A percentile compares a stretch with the other conserved stretches of the same genome.
Conservation (phyloP, 2,797 vertebrate species). For the Thripadectes ignobilis region DNA sequence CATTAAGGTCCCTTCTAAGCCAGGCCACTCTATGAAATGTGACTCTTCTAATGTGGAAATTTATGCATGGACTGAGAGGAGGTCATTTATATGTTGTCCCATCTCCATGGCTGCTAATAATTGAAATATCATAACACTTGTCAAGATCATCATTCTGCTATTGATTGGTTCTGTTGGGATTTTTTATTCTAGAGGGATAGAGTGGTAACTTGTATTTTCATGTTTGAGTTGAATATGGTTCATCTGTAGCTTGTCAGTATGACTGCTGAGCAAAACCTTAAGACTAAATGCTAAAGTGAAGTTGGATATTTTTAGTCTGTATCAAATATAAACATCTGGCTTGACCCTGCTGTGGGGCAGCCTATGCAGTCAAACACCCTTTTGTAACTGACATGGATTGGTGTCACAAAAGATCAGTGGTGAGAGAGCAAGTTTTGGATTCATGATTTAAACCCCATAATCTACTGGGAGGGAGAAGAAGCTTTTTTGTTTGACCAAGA, state of each 20-base stretch:
- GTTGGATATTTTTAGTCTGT: background rate
- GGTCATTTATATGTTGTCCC: background rate
- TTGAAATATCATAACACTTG: background rate
- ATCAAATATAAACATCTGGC: background rate
- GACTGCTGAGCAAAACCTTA: background rate
- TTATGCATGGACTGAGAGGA: background rate
- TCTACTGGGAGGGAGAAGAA: background rate
- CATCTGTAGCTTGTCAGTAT: background rate
- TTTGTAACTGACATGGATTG: background rate
- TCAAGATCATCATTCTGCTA: background rate
- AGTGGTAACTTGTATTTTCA: background rate
- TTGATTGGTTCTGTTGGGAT: background rate
- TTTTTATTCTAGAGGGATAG: background rate
- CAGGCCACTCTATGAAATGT: background rate
- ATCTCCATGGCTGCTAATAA: background rate
- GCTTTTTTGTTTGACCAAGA: background rate
- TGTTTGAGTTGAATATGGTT: background rate
- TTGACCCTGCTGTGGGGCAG: background rate
- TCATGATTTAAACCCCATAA: background rate
- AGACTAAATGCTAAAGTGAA: background rate
- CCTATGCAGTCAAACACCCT: background rate
- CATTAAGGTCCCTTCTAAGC: background rate
- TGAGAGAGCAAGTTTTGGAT: background rate
- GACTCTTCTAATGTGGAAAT: background rate
- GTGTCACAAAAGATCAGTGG: background rate